phyloP scores from a whole-genome alignment of 2,888 invertebrate genomes.

The Euspilapteryx auroguttella region DNA sequence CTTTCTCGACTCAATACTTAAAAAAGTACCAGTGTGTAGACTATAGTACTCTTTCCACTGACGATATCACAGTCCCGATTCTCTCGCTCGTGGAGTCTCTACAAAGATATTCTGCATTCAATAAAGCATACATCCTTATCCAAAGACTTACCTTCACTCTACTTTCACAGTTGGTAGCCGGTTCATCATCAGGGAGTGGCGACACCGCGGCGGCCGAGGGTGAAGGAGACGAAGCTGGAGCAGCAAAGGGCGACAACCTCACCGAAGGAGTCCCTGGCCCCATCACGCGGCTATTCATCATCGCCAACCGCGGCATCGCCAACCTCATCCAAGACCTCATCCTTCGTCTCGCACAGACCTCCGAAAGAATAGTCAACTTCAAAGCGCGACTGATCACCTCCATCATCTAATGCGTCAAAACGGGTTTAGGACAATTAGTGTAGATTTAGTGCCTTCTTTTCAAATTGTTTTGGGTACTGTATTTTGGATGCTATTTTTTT shows the following conservation, averaged over 20 bases:
- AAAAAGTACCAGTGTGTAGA: too few species aligned
- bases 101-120: too few species aligned
- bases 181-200: conserved; percentile 64
- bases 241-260: conserved; percentile 67
- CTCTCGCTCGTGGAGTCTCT: too few species aligned
- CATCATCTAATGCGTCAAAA: conserved; percentile 70
- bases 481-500: too few species aligned
- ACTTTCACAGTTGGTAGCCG: conserved; percentile 81
- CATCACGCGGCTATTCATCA: conserved; percentile 81
- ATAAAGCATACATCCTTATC: too few species aligned
- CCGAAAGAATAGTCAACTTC: conserved; percentile 91
- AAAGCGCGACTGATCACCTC: conserved; percentile 89
- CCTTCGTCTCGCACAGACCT: conserved; percentile 86
- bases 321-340: conserved; percentile 87
- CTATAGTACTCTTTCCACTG: too few species aligned
- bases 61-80: too few species aligned
- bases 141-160: too few species aligned
- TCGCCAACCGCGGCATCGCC: conserved; percentile 85
- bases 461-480: too few species aligned
- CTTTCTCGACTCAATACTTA: too few species aligned
- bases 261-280: conserved; percentile 87
- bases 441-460: background rate
- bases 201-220: conserved; percentile 48
- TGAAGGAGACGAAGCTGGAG: conserved; percentile 53
- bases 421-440: conserved; percentile 13